Base-by-base conservation (phyloP, 2,888 invertebrate species). In the Caradrina clavipalpis region DNA sequence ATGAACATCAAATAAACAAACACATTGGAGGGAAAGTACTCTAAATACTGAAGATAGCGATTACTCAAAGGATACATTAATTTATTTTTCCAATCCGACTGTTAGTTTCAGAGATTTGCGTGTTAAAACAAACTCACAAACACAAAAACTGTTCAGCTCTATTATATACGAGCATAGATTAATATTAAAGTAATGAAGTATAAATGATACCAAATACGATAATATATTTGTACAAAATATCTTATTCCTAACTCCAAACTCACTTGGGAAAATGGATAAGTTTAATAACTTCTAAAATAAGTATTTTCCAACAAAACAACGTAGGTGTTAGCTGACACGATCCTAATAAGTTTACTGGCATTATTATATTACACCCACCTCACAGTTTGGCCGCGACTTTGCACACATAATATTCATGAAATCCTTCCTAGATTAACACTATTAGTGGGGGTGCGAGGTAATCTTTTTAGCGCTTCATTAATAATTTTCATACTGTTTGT, bases 361-460 rank as follows among this genome's bases (percentile, higher is more conserved):
- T 42, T 35, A 22, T 42, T 35, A 63, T 11, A 8, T 63, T 15
- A n/a, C 50, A 45, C 19, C 17, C 35, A 50, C 13, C 42, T 35
- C 15, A 63, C 42, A 56, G 50, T 35, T 51, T 56, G n/a, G 49
- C 1, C 17, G 8, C 19, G 13, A 50, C 42, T 70, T 62, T 8
- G 22, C 42, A 55, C 22, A 56, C 42, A 55, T 45, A 73, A 73
- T 73, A 59, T 66, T 47, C 50, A 73, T 55, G 42, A 50, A 66
- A 73, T 51, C 54, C 62, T 70, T 50, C 45, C 59, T 51, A 35
- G 35, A 73, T 73, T 59, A 73, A 73, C 66, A 35, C 45, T 66
- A 19, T 70, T 71, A 62, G 62, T 50, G 55, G 35, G 62, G 35
- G 62, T 19, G 17, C 5, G 13, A 21, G 19, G 10, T 70, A 50